Conservation (phyloP, 2,888 invertebrate species). For the Dicyrtoma fusca region DNA sequence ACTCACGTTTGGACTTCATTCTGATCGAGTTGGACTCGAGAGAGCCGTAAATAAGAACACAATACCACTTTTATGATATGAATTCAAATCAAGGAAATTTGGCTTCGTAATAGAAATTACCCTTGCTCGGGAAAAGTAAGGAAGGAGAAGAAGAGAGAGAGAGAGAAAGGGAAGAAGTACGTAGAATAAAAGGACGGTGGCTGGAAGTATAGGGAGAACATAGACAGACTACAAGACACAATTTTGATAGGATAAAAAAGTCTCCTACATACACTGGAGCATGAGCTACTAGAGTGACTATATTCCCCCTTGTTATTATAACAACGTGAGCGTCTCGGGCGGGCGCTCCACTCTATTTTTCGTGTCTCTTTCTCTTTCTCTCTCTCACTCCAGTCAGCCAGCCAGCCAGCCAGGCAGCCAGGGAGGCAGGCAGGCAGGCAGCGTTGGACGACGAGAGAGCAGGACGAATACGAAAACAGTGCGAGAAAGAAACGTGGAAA, state of each 20-base stretch:
- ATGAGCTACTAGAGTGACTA: background rate
- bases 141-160: background rate
- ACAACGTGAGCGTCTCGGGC: constrained; percentile 39
- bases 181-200: background rate
- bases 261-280: background rate
- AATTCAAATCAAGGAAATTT: constrained; percentile 57
- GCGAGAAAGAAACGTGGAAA: constrained; percentile 53
- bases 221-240: background rate
- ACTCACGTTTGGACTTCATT: constrained; percentile 53
- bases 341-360: constrained; percentile 36
- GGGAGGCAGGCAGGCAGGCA: constrained; percentile 9
- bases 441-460: constrained; percentile 37
- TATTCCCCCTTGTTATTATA: constrained; percentile 40
- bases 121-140: constrained; percentile 30
- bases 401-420: background rate
- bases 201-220: background rate
- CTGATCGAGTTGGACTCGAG: constrained; percentile 53
- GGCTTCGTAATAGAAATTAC: constrained; percentile 55
- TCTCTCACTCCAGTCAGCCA: constrained; percentile 30
- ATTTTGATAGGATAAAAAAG: constrained; percentile 10
- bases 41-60: constrained; percentile 56
- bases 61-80: constrained; percentile 54
- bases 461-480: constrained; percentile 50
- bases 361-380: constrained; percentile 32
- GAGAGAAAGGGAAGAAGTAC: background rate